phyloP scores from a whole-genome alignment of 2,797 vertebrate species.

The Oreochromis mossambicus region DNA sequence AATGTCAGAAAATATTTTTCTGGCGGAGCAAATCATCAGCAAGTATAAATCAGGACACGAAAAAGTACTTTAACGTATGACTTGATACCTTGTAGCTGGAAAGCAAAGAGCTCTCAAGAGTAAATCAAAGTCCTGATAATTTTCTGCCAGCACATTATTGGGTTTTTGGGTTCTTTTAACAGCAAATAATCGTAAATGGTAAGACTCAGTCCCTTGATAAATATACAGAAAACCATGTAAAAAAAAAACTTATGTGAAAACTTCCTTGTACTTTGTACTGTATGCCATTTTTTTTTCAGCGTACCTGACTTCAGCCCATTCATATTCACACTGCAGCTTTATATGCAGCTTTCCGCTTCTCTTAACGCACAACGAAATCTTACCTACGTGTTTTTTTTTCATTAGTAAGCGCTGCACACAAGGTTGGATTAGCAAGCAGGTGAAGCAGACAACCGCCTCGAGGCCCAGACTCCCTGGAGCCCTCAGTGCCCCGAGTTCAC shows the following conservation, averaged over 20 bases:
- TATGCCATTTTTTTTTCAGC: not conserved
- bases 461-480: not conserved
- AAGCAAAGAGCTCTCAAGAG: not conserved
- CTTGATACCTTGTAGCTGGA: not conserved
- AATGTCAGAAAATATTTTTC: not conserved
- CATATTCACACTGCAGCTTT: not conserved
- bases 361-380: not conserved
- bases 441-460: not conserved
- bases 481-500: not conserved
- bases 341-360: not conserved
- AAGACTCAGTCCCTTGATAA: fast-evolving
- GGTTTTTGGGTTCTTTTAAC: fast-evolving
- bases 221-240: not conserved
- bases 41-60: not conserved
- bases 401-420: not conserved
- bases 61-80: not conserved
- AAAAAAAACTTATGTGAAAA: not conserved
- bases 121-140: not conserved
- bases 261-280: not conserved
- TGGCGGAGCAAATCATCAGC: not conserved
- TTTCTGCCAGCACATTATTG: not conserved
- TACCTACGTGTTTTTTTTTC: not conserved
- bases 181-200: too few species aligned
- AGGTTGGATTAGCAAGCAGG: not conserved
- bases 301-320: not conserved